These are phyloP conservation scores for Papilio helenus DNA, from an alignment of 1,140 invertebrate genomes.

Conservation along the genomic window DNA sequence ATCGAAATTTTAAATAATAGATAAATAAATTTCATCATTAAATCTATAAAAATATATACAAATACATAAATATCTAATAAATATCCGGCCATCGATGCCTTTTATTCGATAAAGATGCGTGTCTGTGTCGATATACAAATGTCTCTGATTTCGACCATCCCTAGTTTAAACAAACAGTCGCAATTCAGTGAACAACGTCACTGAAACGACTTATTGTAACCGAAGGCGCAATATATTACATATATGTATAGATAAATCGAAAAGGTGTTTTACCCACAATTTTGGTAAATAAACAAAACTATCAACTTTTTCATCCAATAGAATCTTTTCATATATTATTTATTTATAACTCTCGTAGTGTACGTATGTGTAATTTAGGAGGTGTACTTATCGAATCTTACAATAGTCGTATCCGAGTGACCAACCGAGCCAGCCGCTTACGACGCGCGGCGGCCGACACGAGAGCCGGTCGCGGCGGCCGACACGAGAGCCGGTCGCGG, in stretches of 20 bases:
- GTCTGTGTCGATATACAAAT: not conserved
- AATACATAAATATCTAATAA: not conserved
- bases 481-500: constrained; percentile 45
- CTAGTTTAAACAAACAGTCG: constrained; percentile 46
- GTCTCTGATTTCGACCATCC: constrained; percentile 18
- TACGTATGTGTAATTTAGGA: constrained; percentile 72
- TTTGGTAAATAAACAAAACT: constrained; percentile 80
- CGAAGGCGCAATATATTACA: constrained; percentile 61
- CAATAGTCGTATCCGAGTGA: constrained; percentile 74
- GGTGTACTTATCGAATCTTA: constrained; percentile 72
- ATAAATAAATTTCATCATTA: constrained; percentile 1
- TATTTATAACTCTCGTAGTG: constrained; percentile 76
- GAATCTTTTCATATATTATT: constrained; percentile 80
- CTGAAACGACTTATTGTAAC: constrained; percentile 48
- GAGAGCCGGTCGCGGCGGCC: constrained; percentile 46
- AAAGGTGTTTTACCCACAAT: constrained; percentile 72
- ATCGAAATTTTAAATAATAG: not conserved
- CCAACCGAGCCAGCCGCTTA: constrained; percentile 75
- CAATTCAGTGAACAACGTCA: constrained; percentile 52
- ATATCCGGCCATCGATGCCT: not conserved
- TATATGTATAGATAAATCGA: constrained; percentile 55
- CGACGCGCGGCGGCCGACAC: constrained; percentile 52
- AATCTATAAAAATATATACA: constrained; percentile 32
- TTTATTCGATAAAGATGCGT: not conserved
- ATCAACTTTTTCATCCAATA: constrained; percentile 76